Evolutionary conservation across 2,797 vertebrate genomes (phyloP).

Genomic region (Siniperca obscura): DNA sequence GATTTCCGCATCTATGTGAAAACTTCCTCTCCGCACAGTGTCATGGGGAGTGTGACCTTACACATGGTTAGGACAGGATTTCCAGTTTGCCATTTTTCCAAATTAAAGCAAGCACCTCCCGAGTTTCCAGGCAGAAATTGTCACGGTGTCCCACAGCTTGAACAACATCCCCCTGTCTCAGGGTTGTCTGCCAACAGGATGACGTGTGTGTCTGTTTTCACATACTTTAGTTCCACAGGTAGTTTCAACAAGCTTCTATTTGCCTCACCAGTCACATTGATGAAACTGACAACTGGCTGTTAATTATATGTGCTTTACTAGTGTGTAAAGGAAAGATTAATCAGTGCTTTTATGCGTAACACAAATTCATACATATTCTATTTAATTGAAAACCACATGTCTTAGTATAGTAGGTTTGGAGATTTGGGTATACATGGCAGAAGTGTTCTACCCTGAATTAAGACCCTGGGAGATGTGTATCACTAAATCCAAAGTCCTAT

Average conservation of each 20-base stretch:
- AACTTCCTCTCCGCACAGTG: slow-evolving; percentile 61
- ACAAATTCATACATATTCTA: background rate
- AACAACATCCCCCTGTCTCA: slow-evolving; percentile 57
- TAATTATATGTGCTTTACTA: background rate
- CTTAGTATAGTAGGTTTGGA: background rate
- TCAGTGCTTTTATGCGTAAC: background rate
- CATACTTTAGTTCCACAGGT: slow-evolving; percentile 5
- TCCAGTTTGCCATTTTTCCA: slow-evolving; percentile 74
- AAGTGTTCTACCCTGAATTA: background rate
- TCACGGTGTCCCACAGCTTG: slow-evolving; percentile 46
- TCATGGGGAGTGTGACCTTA: slow-evolving; percentile 62
- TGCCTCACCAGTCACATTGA: background rate
- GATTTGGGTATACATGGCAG: background rate
- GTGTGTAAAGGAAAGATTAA: background rate
- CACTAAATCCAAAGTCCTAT: background rate
- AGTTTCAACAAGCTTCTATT: background rate
- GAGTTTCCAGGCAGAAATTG: slow-evolving; percentile 67
- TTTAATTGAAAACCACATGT: background rate
- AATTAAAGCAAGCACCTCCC: slow-evolving; percentile 62
- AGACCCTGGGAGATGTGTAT: background rate
- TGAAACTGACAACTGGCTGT: background rate
- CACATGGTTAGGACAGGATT: slow-evolving; percentile 72
- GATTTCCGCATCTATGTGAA: slow-evolving; percentile 64
- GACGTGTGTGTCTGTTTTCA: slow-evolving; percentile 16
- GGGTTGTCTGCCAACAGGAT: slow-evolving; percentile 59